Evolutionary conservation across 2,113 vertebrate species (phyloP), one percentile per base, ranked within the genome.

Genomic region (Hystrix cristata): DNA sequence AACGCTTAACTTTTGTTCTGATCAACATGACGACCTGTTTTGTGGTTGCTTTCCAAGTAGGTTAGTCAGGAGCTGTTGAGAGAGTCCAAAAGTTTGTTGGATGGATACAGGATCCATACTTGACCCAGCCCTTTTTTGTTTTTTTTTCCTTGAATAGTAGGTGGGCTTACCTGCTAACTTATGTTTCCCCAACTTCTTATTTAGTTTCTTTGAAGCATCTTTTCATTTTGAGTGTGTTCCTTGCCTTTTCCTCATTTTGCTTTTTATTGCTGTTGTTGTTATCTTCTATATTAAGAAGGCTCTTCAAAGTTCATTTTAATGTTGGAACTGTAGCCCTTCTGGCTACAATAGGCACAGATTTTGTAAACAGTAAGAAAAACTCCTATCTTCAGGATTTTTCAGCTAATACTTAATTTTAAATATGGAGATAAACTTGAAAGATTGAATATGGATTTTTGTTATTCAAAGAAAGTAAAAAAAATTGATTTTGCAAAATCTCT

Each of bases 401-500:
- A 94, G 27, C 82, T 95, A 87, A 67, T 94, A 29, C 60, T 93
- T 87, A 67, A 48, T 95, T 55, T 91, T 82, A 67, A 85, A 86
- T 67, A 3, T 9, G 69, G 74, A 87, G 12, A 29, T 65, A 43
- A 89, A 71, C 15, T 23, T n/a, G 53, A 90, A 93, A 31, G 11
- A 71, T 69, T 15, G 34, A 79, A 31, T 38, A 57, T 80, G 23
- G n/a, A 69, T 86, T 91, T 96, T 91, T 85, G 46, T 86, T 83
- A 55, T 80, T 95, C 92, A 96, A 74, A 74, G 83, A 96, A 34
- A 95, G 83, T 90, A 80, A 74, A 91, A 84, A 86, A 94, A 38
- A 80, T 81, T 65, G 14, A 51, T 91, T 97, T 95, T n/a, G 14
- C 84, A 97, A 89, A 95, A 90, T 31, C 43, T 18, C 57, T 82